Base-by-base conservation (phyloP, 2,113 vertebrate species). In the Lepus timidus region DNA sequence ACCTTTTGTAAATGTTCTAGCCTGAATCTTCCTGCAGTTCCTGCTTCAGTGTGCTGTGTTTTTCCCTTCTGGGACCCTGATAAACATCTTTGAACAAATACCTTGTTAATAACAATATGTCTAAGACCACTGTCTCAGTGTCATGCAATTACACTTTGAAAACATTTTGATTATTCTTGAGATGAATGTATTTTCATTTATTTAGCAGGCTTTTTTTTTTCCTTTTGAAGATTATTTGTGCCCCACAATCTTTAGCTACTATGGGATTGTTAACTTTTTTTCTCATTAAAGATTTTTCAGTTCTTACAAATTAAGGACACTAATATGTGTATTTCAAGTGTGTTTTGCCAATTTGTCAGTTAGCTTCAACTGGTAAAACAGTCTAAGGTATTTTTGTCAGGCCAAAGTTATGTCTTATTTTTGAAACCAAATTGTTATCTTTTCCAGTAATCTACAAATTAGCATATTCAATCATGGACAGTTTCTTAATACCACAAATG, bases 371-470 rank as follows among this genome's bases (percentile, higher is more conserved):
- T 36, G 23, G 23, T 88, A 85, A 75, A 52, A 62, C 3, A 7
- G 1, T 52, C 29, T 71, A 36, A 31, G 6, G 3, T 49, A 67
- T 19, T 65, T 36, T 58, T 65, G 29, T 67, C 85, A 65, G 70
- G 52, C 23, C 4, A 70, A 80, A 76, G 14, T 52, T 90, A 76
- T 64, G 5, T 27, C 23, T 80, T 89, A 51, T 31, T 81, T 92
- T 92, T 92, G 12, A 36, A 85, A 13, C 78, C 22, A 68, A 62
- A 86, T 85, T 14, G 3, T 52, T 2, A 36, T 82, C 31, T 65
- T 86, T 74, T 90, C 64, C 23, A 68, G 8, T 29, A 64, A 55
- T 64, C 95, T 68, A 23, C 52, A 93, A 93, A 49, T 27, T 27
- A 88, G 14, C 3, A 68, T 44, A 88, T 61, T 62, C 25, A 52